Evolutionary conservation across 1,140 invertebrate species (phyloP), one percentile per base, ranked within the genome.

Genomic region (Gyrodactylus bullatarudis): DNA sequence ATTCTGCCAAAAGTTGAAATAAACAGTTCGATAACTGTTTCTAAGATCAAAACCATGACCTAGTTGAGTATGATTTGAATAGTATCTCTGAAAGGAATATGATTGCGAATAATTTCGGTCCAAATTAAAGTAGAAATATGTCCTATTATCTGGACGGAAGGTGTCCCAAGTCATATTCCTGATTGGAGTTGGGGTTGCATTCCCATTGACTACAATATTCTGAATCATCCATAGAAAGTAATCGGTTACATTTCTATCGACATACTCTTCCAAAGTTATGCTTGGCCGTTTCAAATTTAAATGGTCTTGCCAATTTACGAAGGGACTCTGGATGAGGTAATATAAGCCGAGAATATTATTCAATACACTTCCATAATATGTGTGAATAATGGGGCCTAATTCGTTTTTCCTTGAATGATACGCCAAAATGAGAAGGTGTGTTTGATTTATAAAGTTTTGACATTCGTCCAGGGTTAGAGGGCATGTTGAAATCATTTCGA

Each of bases 111-210:
- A n/a, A 8, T 8, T 16, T 54, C n/a, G 34, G 8, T 8, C 8
- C 8, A 73, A 22, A 73, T 68, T 26, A 8, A 73, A 16, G 1
- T 20, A 26, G 26, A 73, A 68, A 68, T 73, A 73, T 1, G 72
- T 73, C 1, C 72, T 22, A 68, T 73, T 73, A 73, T 73, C 26
- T 16, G 34, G 68, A 1, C 72, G 72, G 26, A 25, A 73, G n/a
- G 72, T 68, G 26, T 73, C 72, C 72, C 72, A 73, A 21, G 72
- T 73, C 1, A 73, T 1, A 27, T 73, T 73, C 1, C 72, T 20
- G 27, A 73, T 69, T 19, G 26, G n/a, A 68, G 68, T 20, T 1
- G 72, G 72, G 21, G 72, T 73, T 16, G 72, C 26, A 26, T 73
- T 73, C 1, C 72, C 72, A 26, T 73, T 24, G 1, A 73, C n/a